phyloP scores from a whole-genome alignment of 1,140 invertebrate genomes.

The Eupeodes corollae region DNA sequence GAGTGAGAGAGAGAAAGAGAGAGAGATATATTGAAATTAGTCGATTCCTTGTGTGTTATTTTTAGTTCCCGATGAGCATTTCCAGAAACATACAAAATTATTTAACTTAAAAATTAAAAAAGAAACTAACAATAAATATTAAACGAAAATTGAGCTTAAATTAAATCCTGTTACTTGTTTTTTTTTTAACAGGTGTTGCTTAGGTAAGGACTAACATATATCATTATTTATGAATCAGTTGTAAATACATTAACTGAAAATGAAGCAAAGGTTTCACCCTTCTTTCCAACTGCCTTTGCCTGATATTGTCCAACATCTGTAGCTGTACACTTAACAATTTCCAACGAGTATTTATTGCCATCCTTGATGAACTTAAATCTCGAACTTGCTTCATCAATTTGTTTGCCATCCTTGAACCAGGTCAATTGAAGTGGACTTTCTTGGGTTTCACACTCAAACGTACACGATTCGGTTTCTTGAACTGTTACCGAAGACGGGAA shows the following conservation, averaged over 20 bases:
- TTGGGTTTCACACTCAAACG: slow-evolving; percentile 44
- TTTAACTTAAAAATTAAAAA: neutral
- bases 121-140: neutral
- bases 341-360: slow-evolving; percentile 61
- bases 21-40: too few species aligned
- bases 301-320: slow-evolving; percentile 85
- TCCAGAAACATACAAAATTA: neutral
- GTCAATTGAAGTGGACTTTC: slow-evolving; percentile 46
- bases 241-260: slow-evolving; percentile 71
- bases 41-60: too few species aligned
- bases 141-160: neutral
- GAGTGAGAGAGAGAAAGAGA: too few species aligned
- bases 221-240: neutral
- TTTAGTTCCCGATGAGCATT: too few species aligned
- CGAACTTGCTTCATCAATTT: slow-evolving; percentile 59
- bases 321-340: slow-evolving; percentile 60
- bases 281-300: slow-evolving; percentile 73
- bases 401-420: slow-evolving; percentile 88
- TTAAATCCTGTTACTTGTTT: neutral
- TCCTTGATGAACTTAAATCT: slow-evolving; percentile 74
- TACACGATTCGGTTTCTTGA: slow-evolving; percentile 64
- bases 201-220: neutral
- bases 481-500: slow-evolving; percentile 84
- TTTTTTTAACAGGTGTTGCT: neutral
- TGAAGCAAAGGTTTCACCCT: slow-evolving; percentile 66